Conservation (phyloP, 2,888 invertebrate species). For the Drosophila suboccidentalis region DNA sequence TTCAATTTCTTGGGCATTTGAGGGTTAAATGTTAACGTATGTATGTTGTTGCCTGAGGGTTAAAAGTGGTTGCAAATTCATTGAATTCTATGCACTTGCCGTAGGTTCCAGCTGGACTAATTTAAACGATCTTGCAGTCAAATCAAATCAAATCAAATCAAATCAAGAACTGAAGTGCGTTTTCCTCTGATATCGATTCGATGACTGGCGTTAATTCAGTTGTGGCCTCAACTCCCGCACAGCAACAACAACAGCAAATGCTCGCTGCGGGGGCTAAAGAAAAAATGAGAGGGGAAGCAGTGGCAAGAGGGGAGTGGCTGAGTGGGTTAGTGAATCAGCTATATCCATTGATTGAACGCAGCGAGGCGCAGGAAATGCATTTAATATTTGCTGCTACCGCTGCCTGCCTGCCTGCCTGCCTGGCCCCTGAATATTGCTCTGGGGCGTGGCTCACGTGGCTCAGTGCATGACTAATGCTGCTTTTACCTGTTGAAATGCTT, state of each 20-base stretch:
- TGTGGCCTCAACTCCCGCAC: constrained; percentile 22
- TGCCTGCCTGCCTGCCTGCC: not conserved
- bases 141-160: constrained; percentile 31
- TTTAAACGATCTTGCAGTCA: constrained; percentile 22
- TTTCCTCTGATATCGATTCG: constrained; percentile 1
- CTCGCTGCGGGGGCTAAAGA: not conserved
- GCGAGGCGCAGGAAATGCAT: constrained; percentile 50
- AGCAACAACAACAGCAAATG: constrained; percentile 26
- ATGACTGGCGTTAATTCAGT: constrained; percentile 38
- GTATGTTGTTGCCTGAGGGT: not conserved
- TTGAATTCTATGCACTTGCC: not conserved
- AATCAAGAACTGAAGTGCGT: constrained; percentile 11
- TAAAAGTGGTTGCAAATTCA: not conserved
- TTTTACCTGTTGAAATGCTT: constrained; percentile 51
- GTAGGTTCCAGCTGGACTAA: not conserved
- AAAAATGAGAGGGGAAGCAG: not conserved
- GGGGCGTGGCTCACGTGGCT: constrained; percentile 24
- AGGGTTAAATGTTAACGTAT: too few species aligned
- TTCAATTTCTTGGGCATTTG: too few species aligned
- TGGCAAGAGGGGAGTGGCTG: not conserved
- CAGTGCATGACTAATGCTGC: constrained; percentile 54
- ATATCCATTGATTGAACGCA: constrained; percentile 50
- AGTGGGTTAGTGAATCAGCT: not conserved
- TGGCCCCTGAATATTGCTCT: not conserved
- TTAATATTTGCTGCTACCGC: constrained; percentile 57